phyloP scores from a whole-genome alignment of 2,113 vertebrate genomes.

The Cavia porcellus region DNA sequence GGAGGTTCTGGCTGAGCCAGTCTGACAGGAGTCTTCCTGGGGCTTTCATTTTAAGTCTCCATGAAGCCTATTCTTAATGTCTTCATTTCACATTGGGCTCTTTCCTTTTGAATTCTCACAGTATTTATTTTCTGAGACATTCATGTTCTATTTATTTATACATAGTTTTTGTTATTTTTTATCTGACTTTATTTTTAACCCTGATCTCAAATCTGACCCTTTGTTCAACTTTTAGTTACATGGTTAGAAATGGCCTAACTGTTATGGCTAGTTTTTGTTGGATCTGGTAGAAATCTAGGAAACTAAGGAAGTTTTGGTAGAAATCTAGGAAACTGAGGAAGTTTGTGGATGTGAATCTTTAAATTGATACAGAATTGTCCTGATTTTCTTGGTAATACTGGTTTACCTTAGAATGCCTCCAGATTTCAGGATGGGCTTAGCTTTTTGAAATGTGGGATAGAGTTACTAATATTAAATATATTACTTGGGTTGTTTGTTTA shows the following conservation, averaged over 20 bases:
- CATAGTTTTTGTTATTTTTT: neutral
- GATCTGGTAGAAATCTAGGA: neutral
- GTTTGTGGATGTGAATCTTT: slow-evolving; percentile 20
- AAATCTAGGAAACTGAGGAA: neutral
- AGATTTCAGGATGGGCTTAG: slow-evolving; percentile 6
- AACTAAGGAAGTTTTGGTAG: no score
- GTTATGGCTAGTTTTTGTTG: slow-evolving; percentile 5
- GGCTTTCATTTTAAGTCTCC: neutral
- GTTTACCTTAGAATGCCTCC: neutral
- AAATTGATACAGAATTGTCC: neutral
- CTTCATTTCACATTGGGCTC: neutral
- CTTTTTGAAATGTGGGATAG: neutral
- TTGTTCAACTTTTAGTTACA: neutral
- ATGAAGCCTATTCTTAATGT: slow-evolving; percentile 13
- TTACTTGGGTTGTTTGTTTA: neutral
- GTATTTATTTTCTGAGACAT: neutral
- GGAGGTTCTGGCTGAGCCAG: neutral
- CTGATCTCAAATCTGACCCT: neutral
- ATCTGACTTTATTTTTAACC: neutral
- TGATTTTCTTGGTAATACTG: neutral
- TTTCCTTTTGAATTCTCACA: slow-evolving; percentile 7
- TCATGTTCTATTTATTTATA: slow-evolving; percentile 22
- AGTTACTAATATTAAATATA: neutral
- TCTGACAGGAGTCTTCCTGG: neutral
- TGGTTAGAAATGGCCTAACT: neutral